These are phyloP conservation scores for mouse (Mus musculus) DNA, from an alignment of 2,113 vertebrate genomes.

Conservation along the genomic window DNA sequence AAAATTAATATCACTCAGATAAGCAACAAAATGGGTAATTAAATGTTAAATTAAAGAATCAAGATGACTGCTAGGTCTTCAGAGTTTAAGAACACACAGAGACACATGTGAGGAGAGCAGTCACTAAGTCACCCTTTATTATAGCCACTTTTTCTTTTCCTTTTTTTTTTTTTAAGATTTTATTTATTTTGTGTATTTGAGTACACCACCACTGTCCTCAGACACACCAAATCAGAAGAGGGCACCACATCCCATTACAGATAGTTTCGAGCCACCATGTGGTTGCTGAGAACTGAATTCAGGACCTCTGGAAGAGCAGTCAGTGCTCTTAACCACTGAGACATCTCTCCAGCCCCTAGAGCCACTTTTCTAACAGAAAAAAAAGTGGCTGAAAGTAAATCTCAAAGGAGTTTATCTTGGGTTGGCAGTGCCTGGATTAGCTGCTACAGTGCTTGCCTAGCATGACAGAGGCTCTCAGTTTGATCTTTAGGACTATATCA, in stretches of 20 bases:
- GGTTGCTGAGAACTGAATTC: too few species aligned
- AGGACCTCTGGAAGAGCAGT: too few species aligned
- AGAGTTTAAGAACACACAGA: background rate
- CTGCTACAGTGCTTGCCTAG: background rate
- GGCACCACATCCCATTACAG: too few species aligned
- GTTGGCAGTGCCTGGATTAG: background rate
- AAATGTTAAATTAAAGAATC: constrained; percentile 63
- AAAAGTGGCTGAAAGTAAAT: constrained; percentile 22
- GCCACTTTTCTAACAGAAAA: constrained; percentile 54
- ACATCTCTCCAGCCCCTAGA: too few species aligned
- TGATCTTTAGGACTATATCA: too few species aligned
- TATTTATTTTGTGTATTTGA: too few species aligned
- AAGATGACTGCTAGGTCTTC: background rate
- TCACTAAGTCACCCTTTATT: constrained; percentile 26
- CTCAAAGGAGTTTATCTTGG: background rate
- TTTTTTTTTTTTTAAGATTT: too few species aligned
- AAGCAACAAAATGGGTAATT: constrained; percentile 58
- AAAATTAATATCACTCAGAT: constrained; percentile 21
- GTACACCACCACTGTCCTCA: too few species aligned
- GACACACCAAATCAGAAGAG: too few species aligned
- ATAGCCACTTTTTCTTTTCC: background rate
- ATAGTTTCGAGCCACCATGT: too few species aligned
- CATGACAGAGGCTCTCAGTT: background rate
- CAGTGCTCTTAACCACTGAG: too few species aligned
- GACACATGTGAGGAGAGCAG: background rate